Conservation (phyloP, 2,888 invertebrate genomes). For the Xestobium rufovillosum region DNA sequence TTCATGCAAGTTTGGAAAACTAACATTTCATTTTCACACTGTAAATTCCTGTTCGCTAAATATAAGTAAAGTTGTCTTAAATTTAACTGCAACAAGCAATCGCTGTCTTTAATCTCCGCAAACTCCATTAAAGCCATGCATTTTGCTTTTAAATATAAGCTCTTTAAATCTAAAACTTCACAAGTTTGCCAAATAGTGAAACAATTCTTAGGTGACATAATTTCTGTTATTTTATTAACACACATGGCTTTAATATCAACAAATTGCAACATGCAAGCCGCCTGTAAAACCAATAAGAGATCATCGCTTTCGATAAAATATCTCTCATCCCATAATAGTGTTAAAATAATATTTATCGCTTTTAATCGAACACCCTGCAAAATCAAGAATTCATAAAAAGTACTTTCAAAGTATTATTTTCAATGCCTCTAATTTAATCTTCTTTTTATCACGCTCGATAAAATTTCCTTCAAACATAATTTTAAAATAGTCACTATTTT, state of each 20-base stretch:
- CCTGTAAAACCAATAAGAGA: slow-evolving; percentile 35
- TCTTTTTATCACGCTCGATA: slow-evolving; percentile 35
- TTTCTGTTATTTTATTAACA: slow-evolving; percentile 26
- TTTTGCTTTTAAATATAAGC: slow-evolving; percentile 36
- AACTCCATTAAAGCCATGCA: slow-evolving; percentile 36
- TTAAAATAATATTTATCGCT: slow-evolving; percentile 38
- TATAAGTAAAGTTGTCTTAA: slow-evolving; percentile 36
- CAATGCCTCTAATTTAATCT: slow-evolving; percentile 40
- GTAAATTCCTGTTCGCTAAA: slow-evolving; percentile 35
- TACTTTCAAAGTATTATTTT: too few relatives aligned
- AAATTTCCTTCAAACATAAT: slow-evolving; percentile 45
- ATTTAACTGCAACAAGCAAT: slow-evolving; percentile 30
- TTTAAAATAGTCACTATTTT: slow-evolving; percentile 43
- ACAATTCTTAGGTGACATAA: slow-evolving; percentile 31
- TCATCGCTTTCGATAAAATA: slow-evolving; percentile 32
- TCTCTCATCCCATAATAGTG: slow-evolving; percentile 30
- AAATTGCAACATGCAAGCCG: slow-evolving; percentile 43
- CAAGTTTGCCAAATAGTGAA: slow-evolving; percentile 35
- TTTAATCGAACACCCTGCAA: slow-evolving; percentile 40
- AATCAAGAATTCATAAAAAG: too few relatives aligned
- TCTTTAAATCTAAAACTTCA: slow-evolving; percentile 32
- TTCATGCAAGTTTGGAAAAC: slow-evolving; percentile 38
- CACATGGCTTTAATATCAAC: slow-evolving; percentile 32
- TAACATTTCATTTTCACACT: slow-evolving; percentile 32
- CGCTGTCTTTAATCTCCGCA: slow-evolving; percentile 29